Percentiles rank a stretch among this genome's conserved stretches.
Evolutionary conservation across 2,888 invertebrate species (phyloP).

Genomic region (Bugula neritina): DNA sequence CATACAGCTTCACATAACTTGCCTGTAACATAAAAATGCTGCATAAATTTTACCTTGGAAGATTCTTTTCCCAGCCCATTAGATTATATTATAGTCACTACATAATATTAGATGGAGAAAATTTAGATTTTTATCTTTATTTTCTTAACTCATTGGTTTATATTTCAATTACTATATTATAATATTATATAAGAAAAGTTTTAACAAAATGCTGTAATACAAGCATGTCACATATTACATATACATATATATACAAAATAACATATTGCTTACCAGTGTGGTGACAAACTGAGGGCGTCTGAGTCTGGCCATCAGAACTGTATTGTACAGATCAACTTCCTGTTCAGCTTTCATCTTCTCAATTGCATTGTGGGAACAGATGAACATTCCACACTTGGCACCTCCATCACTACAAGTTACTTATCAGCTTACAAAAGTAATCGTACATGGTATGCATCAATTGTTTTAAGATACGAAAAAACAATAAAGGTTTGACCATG

Average conservation of each 20-base stretch:
- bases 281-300: neutral
- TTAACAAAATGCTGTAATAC: neutral
- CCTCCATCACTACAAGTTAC: neutral
- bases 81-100: no score
- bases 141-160: no score
- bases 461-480: no score
- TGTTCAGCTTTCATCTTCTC: neutral
- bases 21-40: neutral
- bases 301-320: neutral
- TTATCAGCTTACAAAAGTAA: no score
- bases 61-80: no score
- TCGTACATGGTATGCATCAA: no score
- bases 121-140: no score
- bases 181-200: no score
- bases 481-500: no score
- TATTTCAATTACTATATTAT: no score
- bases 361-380: neutral
- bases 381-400: neutral
- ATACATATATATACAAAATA: neutral
- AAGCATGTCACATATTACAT: neutral
- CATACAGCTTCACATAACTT: neutral
- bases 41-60: no score
- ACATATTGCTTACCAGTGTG: neutral
- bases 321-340: neutral
- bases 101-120: no score